phyloP scores from a whole-genome alignment of 2,888 invertebrate species.

The Pandemis cinnamomeana region DNA sequence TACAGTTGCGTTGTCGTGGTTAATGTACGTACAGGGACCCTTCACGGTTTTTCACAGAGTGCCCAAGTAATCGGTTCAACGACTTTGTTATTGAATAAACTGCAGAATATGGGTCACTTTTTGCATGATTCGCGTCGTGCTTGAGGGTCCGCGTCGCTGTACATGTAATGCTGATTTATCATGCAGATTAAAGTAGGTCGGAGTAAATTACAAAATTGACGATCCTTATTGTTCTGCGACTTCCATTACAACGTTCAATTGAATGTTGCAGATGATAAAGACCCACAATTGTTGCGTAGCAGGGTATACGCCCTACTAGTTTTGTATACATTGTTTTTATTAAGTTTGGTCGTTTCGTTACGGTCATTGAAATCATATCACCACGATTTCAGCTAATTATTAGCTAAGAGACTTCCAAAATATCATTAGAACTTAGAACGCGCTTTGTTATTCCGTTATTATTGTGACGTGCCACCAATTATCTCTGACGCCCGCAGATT shows the following conservation, averaged over 20 bases:
- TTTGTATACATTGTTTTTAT: background rate
- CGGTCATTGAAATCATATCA: background rate
- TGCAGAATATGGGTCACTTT: slow-evolving; percentile 13
- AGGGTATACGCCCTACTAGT: background rate
- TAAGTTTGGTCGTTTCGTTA: background rate
- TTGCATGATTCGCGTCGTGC: background rate
- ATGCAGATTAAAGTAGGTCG: slow-evolving; percentile 30
- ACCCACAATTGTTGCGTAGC: background rate
- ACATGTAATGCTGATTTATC: background rate
- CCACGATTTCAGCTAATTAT: background rate
- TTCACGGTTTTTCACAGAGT: background rate
- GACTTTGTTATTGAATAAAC: background rate
- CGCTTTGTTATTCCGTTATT: background rate
- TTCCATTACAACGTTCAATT: background rate
- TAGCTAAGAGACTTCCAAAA: background rate
- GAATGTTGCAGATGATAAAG: background rate
- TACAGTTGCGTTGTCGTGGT: no score
- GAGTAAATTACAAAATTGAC: slow-evolving; percentile 8
- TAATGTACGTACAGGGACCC: no score
- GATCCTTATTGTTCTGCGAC: slow-evolving; percentile 6
- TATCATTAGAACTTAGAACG: background rate
- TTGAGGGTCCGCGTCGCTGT: background rate
- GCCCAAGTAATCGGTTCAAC: background rate
- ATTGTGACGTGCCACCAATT: background rate
- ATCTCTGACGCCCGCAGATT: slow-evolving; percentile 28